Evolutionary conservation across 2,888 invertebrate genomes (phyloP), one percentile per base, ranked within the genome.

Genomic region (Eulithis testata): DNA sequence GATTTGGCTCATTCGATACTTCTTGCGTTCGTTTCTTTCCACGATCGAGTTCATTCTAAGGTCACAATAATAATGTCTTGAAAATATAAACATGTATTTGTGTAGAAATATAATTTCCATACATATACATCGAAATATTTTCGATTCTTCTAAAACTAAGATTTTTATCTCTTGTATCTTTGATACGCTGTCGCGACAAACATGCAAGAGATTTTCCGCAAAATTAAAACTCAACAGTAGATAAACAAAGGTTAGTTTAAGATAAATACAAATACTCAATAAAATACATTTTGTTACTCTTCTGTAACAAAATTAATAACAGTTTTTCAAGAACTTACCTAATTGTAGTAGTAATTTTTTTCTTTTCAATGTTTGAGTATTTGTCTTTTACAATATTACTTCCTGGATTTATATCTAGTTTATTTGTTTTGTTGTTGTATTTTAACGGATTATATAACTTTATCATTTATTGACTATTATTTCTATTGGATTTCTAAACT

Each of bases 341-440:
- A 59, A 69, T 63, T 68, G 65, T 62, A 21, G 54, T 78, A 78
- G 75, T 79, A 71, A 71, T 77, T 76, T 77, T 60, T 71, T 66
- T 80, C 78, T 50, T 72, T 74, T 5, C 21, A 73, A 71, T 14
- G 71, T 61, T 85, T 91, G 93, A 91, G 91, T 92, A 91, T 92
- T 92, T 91, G 93, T 91, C 88, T 91, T 91, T 73, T 83, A 74
- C 75, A 75, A 76, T 78, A 73, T 81, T 80, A 79, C 80, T 81
- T 76, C 77, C 52, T 80, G 75, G 82, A 81, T 75, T 78, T 79
- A 77, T 73, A 71, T 71, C 81, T 85, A 84, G 85, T 80, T 82
- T 87, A 87, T 86, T 89, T 87, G 90, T 92, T 90, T 90, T 91
- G 90, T 92, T 92, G 88, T 91, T 91, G 86, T 88, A 91, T 89